Evolutionary conservation across 2,113 vertebrate genomes (phyloP).

Genomic region (Glareola pratincola): DNA sequence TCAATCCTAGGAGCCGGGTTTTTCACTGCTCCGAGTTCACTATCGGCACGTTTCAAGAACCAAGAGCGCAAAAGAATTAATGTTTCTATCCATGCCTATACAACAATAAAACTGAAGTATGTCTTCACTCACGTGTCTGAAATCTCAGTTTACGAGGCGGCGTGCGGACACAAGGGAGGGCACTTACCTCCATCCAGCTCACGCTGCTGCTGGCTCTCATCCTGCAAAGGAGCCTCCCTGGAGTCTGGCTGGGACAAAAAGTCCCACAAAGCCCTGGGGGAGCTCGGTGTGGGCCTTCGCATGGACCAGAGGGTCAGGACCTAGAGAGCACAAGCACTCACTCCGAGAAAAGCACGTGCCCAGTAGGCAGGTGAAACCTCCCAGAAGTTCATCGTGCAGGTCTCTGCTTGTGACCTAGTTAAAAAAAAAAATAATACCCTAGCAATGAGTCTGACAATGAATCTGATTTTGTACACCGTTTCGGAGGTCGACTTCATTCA

Average conservation of each 20-base stretch:
- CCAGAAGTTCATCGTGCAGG: accelerated
- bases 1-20: conserved; percentile 25
- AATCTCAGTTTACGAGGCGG: conserved; percentile 17
- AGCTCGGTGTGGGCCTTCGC: not conserved
- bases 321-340: not conserved
- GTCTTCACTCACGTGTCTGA: conserved; percentile 71
- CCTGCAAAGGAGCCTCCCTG: accelerated
- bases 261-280: accelerated
- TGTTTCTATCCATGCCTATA: conserved; percentile 80
- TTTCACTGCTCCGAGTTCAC: conserved; percentile 56
- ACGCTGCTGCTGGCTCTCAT: accelerated
- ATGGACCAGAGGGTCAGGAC: not conserved
- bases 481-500: not conserved
- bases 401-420: not conserved
- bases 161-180: accelerated
- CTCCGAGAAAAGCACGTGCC: not conserved
- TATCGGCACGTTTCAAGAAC: conserved; percentile 63
- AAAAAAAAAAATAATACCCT: not conserved
- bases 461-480: no score
- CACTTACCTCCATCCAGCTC: accelerated
- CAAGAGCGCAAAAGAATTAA: conserved; percentile 72
- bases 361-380: accelerated
- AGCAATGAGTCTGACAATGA: not conserved
- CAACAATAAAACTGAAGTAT: conserved; percentile 80
- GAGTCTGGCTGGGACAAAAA: not conserved